phyloP scores from a whole-genome alignment of 1,140 invertebrate species.

The Cotesia chilonis region DNA sequence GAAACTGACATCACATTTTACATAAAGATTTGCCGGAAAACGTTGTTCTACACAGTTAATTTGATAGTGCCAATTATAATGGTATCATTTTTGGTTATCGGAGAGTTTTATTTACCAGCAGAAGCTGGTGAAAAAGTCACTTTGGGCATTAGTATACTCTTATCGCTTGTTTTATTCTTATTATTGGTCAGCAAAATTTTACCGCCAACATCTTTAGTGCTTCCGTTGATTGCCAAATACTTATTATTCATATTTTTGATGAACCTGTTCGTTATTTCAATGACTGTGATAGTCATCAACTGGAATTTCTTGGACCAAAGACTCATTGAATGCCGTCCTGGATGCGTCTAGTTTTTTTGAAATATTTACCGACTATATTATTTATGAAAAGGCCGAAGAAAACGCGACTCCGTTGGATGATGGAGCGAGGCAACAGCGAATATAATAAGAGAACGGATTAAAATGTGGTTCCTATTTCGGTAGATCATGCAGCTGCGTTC shows the following conservation, averaged over 20 bases:
- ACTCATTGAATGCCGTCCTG: slow-evolving; percentile 92
- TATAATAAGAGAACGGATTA: no score
- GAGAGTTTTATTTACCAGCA: slow-evolving; percentile 97
- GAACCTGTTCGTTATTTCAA: slow-evolving; percentile 98
- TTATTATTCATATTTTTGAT: slow-evolving; percentile 99
- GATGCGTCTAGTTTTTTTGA: slow-evolving; percentile 93
- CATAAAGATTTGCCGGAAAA: slow-evolving; percentile 96
- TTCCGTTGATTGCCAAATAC: slow-evolving; percentile 98
- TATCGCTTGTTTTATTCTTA: slow-evolving; percentile 99
- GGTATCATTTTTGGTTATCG: slow-evolving; percentile 97
- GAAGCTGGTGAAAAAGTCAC: slow-evolving; percentile 95
- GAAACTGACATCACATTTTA: slow-evolving; percentile 97
- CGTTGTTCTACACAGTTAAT: slow-evolving; percentile 99
- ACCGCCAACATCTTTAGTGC: slow-evolving; percentile 94
- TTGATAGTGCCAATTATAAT: slow-evolving; percentile 97
- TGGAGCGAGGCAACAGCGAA: slow-evolving; percentile 91
- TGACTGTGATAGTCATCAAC: slow-evolving; percentile 99
- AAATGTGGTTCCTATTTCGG: slow-evolving; percentile 60
- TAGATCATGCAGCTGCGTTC: slow-evolving; percentile 76
- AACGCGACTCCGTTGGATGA: slow-evolving; percentile 93
- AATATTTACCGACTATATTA: slow-evolving; percentile 85
- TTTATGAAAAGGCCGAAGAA: slow-evolving; percentile 93
- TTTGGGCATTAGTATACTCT: slow-evolving; percentile 96
- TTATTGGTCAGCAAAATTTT: slow-evolving; percentile 98
- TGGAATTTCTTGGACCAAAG: slow-evolving; percentile 97